These are phyloP conservation scores for Lepetodrilus schrolli DNA, from an alignment of 2,888 invertebrate species.

Conservation along the genomic window DNA sequence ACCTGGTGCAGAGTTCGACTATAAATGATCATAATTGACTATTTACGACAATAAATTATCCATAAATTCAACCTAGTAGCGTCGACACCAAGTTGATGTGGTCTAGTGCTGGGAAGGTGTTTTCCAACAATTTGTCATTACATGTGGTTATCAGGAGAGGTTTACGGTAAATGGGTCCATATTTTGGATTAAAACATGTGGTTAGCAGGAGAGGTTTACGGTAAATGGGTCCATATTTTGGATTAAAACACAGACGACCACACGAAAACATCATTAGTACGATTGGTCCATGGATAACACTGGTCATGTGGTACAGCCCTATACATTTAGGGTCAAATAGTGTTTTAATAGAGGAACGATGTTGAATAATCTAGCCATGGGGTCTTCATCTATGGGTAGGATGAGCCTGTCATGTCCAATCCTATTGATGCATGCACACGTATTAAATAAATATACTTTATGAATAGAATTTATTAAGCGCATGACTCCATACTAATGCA, in stretches of 20 bases:
- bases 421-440: no score
- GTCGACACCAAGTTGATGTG: slow-evolving; percentile 6
- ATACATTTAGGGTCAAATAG: no score
- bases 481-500: no score
- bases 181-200: background rate
- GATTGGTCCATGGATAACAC: no score
- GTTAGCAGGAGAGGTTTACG: background rate
- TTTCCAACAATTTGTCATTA: slow-evolving; percentile 10
- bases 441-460: no score
- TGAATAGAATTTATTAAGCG: no score
- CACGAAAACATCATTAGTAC: background rate
- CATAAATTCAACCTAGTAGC: background rate
- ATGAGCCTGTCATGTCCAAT: no score
- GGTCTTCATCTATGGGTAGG: no score
- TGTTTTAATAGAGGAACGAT: no score
- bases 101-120: background rate
- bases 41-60: slow-evolving; percentile 16
- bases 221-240: background rate
- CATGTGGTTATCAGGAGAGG: background rate
- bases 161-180: background rate
- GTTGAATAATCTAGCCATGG: no score
- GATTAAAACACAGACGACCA: background rate
- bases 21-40: background rate
- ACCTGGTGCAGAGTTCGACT: background rate
- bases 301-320: no score